A percentile compares a stretch with the other conserved stretches of the same genome.
phyloP scores from a whole-genome alignment of 1,140 invertebrate genomes.

The Drosophila gunungcola region DNA sequence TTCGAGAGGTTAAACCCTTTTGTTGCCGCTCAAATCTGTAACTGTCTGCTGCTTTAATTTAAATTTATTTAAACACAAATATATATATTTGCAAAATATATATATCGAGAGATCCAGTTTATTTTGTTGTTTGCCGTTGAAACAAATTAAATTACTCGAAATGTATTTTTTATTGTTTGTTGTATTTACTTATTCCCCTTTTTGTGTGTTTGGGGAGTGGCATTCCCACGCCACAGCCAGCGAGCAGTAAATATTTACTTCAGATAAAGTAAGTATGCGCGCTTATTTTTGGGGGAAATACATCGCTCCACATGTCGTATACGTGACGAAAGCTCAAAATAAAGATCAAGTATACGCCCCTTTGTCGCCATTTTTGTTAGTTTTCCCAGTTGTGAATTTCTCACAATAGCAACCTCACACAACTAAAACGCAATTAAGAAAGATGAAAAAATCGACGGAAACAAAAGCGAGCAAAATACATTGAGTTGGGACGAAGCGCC shows the following conservation, averaged over 20 bases:
- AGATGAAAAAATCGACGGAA: conserved; percentile 22
- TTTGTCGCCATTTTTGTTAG: conserved; percentile 41
- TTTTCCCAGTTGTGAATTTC: conserved; percentile 20
- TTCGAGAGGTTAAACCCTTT: conserved; percentile 36
- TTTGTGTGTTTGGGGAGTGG: conserved; percentile 54
- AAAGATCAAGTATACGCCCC: conserved; percentile 44
- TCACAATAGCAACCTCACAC: not conserved
- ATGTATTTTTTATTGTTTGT: conserved; percentile 54
- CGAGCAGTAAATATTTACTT: conserved; percentile 67
- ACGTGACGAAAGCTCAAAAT: conserved; percentile 20
- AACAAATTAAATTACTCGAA: conserved; percentile 74
- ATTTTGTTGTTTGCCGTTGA: conserved; percentile 49
- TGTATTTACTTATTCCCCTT: conserved; percentile 37
- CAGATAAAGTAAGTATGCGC: conserved; percentile 35
- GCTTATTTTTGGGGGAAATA: conserved; percentile 18
- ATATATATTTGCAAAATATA: conserved; percentile 4
- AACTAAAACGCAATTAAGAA: conserved; percentile 37
- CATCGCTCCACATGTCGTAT: conserved; percentile 34
- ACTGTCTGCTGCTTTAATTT: conserved; percentile 71
- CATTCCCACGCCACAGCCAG: conserved; percentile 63
- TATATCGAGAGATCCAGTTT: conserved; percentile 19
- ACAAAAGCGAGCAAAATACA: conserved; percentile 16
- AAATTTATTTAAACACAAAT: conserved; percentile 43
- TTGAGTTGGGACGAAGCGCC: conserved; percentile 52
- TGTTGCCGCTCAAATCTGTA: conserved; percentile 38